phyloP scores from a whole-genome alignment of 2,113 vertebrate species.

The Lepus timidus region DNA sequence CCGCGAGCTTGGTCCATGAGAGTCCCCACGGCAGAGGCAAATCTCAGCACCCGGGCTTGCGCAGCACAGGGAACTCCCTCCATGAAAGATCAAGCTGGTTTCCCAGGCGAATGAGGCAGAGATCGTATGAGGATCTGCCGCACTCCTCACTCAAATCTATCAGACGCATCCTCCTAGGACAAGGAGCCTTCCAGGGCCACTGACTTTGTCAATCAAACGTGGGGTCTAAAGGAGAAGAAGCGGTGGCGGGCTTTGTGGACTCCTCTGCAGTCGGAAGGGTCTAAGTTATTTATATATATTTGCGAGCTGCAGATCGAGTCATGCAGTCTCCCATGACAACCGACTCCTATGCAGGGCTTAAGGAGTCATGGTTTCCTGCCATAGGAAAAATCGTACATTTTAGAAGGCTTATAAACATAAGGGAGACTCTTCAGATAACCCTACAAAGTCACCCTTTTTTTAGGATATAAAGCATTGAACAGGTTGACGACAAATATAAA shows the following conservation, averaged over 20 bases:
- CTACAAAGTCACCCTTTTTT: slow-evolving; percentile 38
- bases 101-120: slow-evolving; percentile 29
- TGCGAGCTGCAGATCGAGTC: slow-evolving; percentile 46
- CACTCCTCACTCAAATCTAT: slow-evolving; percentile 51
- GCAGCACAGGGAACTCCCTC: not conserved
- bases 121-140: not conserved
- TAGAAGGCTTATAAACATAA: slow-evolving; percentile 57
- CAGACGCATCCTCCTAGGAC: slow-evolving; percentile 38
- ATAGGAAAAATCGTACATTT: slow-evolving; percentile 63
- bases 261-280: slow-evolving; percentile 62
- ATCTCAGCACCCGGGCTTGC: slow-evolving; percentile 5
- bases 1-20: not conserved
- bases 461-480: slow-evolving; percentile 57
- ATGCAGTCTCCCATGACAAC: slow-evolving; percentile 76
- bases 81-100: not conserved
- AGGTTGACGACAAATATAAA: slow-evolving; percentile 61
- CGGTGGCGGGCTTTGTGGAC: slow-evolving; percentile 15
- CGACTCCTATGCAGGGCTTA: slow-evolving; percentile 69
- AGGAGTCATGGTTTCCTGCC: slow-evolving; percentile 49
- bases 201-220: slow-evolving; percentile 67
- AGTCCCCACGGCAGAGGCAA: not conserved
- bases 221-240: slow-evolving; percentile 53
- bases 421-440: slow-evolving; percentile 54
- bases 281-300: slow-evolving; percentile 72
- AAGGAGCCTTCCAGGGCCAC: slow-evolving; percentile 36